phyloP scores from a whole-genome alignment of 1,140 invertebrate species.

The Drosophila kanapiae region DNA sequence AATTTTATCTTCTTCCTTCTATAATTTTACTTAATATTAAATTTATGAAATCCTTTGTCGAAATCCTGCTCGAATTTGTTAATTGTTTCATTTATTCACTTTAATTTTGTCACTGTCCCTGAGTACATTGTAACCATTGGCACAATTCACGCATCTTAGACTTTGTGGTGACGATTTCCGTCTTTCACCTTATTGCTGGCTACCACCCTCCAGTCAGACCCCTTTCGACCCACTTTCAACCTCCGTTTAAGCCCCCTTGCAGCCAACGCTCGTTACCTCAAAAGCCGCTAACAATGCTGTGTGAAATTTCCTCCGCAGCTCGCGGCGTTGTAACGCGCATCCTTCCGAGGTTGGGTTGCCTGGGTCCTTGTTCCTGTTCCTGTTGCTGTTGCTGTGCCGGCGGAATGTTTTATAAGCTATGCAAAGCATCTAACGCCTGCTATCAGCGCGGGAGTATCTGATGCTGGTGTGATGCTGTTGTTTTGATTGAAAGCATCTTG shows the following conservation, averaged over 20 bases:
- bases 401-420: constrained; percentile 63
- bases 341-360: constrained; percentile 14
- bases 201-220: neutral
- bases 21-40: neutral
- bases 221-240: too few species aligned
- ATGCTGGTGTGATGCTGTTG: constrained; percentile 31
- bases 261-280: constrained; percentile 40
- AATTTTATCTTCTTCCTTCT: neutral
- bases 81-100: neutral
- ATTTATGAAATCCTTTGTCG: too few species aligned
- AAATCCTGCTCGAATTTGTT: neutral
- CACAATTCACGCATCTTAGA: constrained; percentile 74
- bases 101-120: constrained; percentile 24
- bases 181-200: constrained; percentile 20
- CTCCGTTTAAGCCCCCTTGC: neutral
- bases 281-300: constrained; percentile 56
- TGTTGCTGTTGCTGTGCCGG: constrained; percentile 40
- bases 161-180: constrained; percentile 65
- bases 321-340: constrained; percentile 38
- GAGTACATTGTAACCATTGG: constrained; percentile 43
- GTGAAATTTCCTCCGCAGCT: constrained; percentile 51
- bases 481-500: constrained; percentile 64
- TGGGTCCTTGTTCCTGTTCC: constrained; percentile 34
- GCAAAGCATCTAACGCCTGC: constrained; percentile 68
- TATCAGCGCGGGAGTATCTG: constrained; percentile 41